phyloP scores from a whole-genome alignment of 2,797 vertebrate species.

The Rhodeus uyekii region DNA sequence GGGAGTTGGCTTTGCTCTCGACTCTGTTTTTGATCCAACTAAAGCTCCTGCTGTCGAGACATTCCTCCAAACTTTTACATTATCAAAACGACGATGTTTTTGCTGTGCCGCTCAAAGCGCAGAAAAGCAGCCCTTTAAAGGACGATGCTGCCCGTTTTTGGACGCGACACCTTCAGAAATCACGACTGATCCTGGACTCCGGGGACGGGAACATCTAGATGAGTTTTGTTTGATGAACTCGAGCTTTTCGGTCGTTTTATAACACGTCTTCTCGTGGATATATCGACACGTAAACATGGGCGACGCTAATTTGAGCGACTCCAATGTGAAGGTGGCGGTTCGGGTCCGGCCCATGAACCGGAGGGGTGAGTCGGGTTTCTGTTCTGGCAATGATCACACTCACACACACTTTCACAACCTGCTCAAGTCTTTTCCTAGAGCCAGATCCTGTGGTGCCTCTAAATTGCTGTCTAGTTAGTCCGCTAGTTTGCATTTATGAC shows the following conservation, averaged over 20 bases:
- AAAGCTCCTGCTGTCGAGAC: conserved; percentile 21
- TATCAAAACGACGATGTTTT: conserved; percentile 21
- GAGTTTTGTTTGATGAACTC: conserved; percentile 21
- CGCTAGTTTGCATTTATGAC: neutral
- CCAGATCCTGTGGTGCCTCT: neutral
- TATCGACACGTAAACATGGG: conserved; percentile 72
- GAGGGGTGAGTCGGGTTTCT: conserved; percentile 83
- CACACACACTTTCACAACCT: neutral
- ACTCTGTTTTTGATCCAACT: neutral
- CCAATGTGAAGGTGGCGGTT: conserved; percentile 97
- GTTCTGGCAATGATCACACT: neutral
- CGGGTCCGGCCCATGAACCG: conserved; percentile 94
- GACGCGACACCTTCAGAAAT: conserved; percentile 23
- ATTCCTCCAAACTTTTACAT: neutral
- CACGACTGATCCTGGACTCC: neutral
- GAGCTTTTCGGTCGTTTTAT: neutral
- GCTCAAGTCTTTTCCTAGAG: neutral
- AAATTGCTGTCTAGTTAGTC: neutral
- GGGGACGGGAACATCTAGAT: conserved; percentile 12
- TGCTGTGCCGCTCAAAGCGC: neutral
- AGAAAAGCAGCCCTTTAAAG: conserved; percentile 3
- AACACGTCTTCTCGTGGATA: conserved; percentile 26
- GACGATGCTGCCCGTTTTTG: conserved; percentile 31
- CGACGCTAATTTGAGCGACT: conserved; percentile 82
- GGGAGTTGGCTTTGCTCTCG: conserved; percentile 27